Percentiles rank a stretch among this genome's conserved stretches.
Evolutionary conservation across 2,888 invertebrate species (phyloP).

Genomic region (Torymus tubicola): DNA sequence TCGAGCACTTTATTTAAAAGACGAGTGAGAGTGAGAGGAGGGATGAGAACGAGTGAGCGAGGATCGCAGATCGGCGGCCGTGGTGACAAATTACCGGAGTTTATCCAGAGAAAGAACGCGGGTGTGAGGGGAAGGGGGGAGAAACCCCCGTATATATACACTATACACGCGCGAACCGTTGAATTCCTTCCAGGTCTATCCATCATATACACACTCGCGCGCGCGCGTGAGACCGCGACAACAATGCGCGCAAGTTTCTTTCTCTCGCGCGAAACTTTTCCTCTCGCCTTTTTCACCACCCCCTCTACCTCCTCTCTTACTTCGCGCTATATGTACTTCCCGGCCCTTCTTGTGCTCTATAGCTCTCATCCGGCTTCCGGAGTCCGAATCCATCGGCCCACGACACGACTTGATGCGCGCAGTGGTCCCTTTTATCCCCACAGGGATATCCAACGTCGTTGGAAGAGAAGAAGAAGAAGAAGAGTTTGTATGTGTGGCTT

Average conservation of each 20-base stretch:
- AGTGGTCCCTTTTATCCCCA: no score
- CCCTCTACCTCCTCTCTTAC: no score
- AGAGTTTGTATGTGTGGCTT: background rate
- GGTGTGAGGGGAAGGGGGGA: no score
- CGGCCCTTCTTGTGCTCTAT: background rate
- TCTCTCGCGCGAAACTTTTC: background rate
- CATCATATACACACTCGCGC: background rate
- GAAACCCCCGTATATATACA: no score
- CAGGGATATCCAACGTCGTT: no score
- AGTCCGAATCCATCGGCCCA: constrained; percentile 34
- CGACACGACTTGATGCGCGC: no score
- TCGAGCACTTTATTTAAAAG: constrained; percentile 18
- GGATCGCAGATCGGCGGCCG: background rate
- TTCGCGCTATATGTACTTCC: no score
- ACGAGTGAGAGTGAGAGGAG: background rate
- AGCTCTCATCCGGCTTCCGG: constrained; percentile 36
- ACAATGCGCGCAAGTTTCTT: background rate
- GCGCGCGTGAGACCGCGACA: background rate
- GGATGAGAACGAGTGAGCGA: background rate
- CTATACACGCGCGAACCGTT: no score
- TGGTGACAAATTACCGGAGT: constrained; percentile 38
- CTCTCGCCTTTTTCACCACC: no score
- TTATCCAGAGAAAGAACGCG: background rate
- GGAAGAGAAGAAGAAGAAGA: no score
- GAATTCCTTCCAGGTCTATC: background rate